Evolutionary conservation across 2,797 vertebrate genomes (phyloP), one percentile per base, ranked within the genome.

Genomic region (Hyperoplus immaculatus): DNA sequence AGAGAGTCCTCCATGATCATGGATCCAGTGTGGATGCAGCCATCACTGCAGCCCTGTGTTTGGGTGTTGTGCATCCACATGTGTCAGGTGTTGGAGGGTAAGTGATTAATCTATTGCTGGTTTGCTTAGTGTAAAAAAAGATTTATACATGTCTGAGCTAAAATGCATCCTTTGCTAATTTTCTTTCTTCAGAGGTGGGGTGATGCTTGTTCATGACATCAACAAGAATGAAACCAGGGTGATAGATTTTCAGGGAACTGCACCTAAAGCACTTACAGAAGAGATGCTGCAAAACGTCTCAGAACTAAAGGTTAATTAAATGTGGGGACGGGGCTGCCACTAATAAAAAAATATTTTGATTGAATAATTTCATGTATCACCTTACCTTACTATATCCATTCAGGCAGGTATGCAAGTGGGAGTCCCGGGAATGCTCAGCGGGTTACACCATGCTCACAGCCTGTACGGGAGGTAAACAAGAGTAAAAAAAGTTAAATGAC

Each of bases 1-100:
- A 94, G 0, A 91, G 91, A 29, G 95, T 97, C 63, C 94, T 98
- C 73, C 87, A 77, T 72, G 89, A 94, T 56, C 86, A 84, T 53
- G 97, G 96, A 6, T 97, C 97, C 84, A 97, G 97, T 0, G 96
- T 97, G 62, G 97, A 97, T 0, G 96, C 96, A 0, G 96, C 97
- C 51, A 92, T 98, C 3, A 86, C 91, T 55, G 93, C 96, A 0
- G 89, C 94, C 58, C 90, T 98, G 77, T 98, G 97, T 57, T 78
- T 94, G 0, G 96, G 96, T 18, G 88, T 98, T 0, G 91, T 97
- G 79, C 95, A 97, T 83, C 97, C 96, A 0, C 97, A 97, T 72
- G 90, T 86, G 0, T 96, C 97, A 0, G 97, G 97, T 43, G 93
- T 98, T 6, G 97, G 97, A 13, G 97, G 97, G 97, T 97, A 94